Evolutionary conservation across 2,797 vertebrate genomes (phyloP).

Genomic region (Amphiprion clarkii): DNA sequence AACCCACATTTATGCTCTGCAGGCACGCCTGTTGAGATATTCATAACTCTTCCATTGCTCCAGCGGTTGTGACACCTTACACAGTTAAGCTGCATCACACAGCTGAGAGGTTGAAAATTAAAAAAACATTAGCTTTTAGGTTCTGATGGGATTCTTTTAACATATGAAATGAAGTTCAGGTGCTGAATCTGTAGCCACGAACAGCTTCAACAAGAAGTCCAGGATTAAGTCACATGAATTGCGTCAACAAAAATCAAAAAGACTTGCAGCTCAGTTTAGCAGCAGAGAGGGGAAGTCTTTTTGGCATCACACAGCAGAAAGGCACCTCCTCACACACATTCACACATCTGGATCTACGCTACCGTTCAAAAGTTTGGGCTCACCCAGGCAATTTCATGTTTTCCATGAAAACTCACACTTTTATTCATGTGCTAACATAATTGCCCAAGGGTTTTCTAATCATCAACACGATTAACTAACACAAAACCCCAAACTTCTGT

Average conservation of each 20-base stretch:
- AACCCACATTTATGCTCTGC: conserved; percentile 44
- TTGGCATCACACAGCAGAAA: background rate
- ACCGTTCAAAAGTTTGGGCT: too few species aligned
- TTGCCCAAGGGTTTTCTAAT: too few species aligned
- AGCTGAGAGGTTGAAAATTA: conserved; percentile 11
- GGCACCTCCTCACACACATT: background rate
- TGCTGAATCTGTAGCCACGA: background rate
- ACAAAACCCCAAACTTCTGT: too few species aligned
- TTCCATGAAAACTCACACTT: too few species aligned
- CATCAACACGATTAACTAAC: too few species aligned
- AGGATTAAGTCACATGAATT: conserved; percentile 13
- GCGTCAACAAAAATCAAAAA: conserved; percentile 4
- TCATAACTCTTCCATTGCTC: conserved; percentile 34
- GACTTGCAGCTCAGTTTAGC: background rate
- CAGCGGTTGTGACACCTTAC: conserved; percentile 31
- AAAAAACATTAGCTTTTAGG: background rate
- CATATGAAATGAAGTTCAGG: background rate
- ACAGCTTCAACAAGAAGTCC: background rate
- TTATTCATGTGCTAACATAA: too few species aligned
- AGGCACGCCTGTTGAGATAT: conserved; percentile 38
- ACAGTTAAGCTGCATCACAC: conserved; percentile 17
- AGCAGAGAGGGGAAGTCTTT: background rate
- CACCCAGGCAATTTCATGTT: too few species aligned
- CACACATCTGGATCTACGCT: background rate
- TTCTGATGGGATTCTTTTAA: background rate